These are phyloP conservation scores for Sarcophaga peregrina DNA, from an alignment of 1,140 invertebrate genomes.

Conservation along the genomic window DNA sequence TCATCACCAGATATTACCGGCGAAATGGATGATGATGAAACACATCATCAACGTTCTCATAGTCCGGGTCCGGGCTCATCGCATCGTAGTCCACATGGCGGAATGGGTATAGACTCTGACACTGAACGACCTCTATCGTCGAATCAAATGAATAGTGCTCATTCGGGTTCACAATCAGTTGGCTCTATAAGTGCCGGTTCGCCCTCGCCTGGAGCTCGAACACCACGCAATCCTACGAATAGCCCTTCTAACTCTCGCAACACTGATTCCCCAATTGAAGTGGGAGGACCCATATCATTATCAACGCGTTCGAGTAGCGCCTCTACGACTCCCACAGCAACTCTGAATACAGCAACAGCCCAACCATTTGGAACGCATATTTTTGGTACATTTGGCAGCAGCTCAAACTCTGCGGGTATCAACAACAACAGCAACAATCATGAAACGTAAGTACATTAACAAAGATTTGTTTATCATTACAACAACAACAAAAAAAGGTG, in stretches of 20 bases:
- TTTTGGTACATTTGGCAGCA: conserved; percentile 58
- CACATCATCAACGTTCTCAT: conserved; percentile 57
- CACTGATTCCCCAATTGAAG: conserved; percentile 66
- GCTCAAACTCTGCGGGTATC: conserved; percentile 54
- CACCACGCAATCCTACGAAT: conserved; percentile 48
- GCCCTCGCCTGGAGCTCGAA: conserved; percentile 60
- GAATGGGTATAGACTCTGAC: conserved; percentile 55
- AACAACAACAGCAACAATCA: conserved; percentile 14
- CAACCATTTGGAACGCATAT: conserved; percentile 61
- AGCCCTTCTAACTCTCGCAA: conserved; percentile 61
- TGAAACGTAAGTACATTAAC: conserved; percentile 33
- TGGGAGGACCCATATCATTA: conserved; percentile 65
- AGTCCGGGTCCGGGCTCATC: conserved; percentile 57
- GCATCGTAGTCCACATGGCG: conserved; percentile 52
- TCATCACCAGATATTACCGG: conserved; percentile 65
- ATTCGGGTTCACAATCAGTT: conserved; percentile 62
- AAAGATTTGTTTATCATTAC: no score
- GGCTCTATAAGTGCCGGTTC: conserved; percentile 65
- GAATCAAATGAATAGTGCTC: conserved; percentile 55
- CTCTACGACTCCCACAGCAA: conserved; percentile 34
- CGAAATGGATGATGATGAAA: conserved; percentile 63
- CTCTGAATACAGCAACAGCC: conserved; percentile 56
- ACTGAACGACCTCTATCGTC: conserved; percentile 64
- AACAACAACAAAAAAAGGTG: not conserved
- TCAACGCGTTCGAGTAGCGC: conserved; percentile 48